phyloP scores from a whole-genome alignment of 2,113 vertebrate genomes.

The Megatriorchis doriae region DNA sequence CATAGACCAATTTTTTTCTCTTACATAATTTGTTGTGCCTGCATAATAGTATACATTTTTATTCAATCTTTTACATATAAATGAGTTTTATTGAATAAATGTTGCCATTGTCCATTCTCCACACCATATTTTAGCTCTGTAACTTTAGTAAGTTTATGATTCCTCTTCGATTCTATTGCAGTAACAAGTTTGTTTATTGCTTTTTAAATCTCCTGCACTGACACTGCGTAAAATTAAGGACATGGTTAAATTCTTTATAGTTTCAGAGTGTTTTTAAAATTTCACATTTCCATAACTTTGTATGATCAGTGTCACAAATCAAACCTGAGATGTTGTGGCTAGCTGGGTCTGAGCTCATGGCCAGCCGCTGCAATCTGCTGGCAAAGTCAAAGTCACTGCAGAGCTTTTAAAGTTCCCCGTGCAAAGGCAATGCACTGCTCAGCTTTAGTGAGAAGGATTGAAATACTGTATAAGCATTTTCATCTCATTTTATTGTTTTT shows the following conservation, averaged over 20 bases:
- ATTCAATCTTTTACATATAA: constrained; percentile 55
- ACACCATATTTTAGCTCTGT: constrained; percentile 34
- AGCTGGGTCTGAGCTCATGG: neutral
- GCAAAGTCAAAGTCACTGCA: neutral
- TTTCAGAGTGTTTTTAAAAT: neutral
- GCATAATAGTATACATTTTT: constrained; percentile 26
- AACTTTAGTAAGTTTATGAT: constrained; percentile 47
- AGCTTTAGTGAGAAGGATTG: neutral
- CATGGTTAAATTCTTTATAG: constrained; percentile 40
- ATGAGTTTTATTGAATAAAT: constrained; percentile 65
- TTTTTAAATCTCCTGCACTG: constrained; percentile 57
- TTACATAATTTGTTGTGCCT: constrained; percentile 7
- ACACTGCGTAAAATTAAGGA: constrained; percentile 51
- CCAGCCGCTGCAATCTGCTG: neutral
- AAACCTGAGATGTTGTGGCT: neutral
- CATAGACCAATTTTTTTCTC: neutral
- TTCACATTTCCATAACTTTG: constrained; percentile 39
- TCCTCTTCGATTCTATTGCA: constrained; percentile 31
- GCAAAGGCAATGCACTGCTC: neutral
- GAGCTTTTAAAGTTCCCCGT: neutral
- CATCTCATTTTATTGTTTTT: neutral
- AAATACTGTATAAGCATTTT: neutral
- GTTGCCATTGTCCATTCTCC: constrained; percentile 45
- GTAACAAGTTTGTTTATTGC: constrained; percentile 61
- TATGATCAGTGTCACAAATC: neutral